These are phyloP conservation scores for Hyles vespertilio DNA, from an alignment of 1,140 invertebrate genomes.

Conservation along the genomic window DNA sequence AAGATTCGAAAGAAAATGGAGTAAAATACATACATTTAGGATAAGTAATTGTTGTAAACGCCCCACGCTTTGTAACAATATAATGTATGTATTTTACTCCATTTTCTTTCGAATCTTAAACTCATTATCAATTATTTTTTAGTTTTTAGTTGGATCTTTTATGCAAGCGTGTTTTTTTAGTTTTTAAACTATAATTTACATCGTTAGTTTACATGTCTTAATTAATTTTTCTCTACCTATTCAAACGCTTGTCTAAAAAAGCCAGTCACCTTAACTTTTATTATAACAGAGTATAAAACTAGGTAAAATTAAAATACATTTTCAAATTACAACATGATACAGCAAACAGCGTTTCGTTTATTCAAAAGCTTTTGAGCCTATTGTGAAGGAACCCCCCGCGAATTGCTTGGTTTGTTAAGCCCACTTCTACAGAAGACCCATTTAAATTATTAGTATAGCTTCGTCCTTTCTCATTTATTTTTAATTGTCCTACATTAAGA, in stretches of 20 bases:
- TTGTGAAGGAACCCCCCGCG: conserved; percentile 17
- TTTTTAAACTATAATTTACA: too few species aligned
- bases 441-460: conserved; percentile 13
- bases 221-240: too few species aligned
- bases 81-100: too few species aligned
- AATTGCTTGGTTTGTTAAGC: conserved; percentile 16
- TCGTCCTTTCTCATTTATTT: conserved; percentile 12
- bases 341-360: conserved; percentile 16
- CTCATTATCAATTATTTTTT: too few species aligned
- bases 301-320: conserved; percentile 7
- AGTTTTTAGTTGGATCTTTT: too few species aligned
- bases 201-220: too few species aligned
- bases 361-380: conserved; percentile 19
- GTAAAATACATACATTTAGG: too few species aligned
- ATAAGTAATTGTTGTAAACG: too few species aligned
- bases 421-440: conserved; percentile 18
- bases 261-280: conserved; percentile 1
- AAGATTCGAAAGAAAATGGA: too few species aligned
- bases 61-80: too few species aligned
- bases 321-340: conserved; percentile 20
- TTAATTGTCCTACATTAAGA: background rate
- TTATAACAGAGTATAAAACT: background rate
- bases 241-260: background rate
- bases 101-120: too few species aligned
- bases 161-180: too few species aligned